phyloP scores from a whole-genome alignment of 1,140 invertebrate genomes.

The Diprion similis region DNA sequence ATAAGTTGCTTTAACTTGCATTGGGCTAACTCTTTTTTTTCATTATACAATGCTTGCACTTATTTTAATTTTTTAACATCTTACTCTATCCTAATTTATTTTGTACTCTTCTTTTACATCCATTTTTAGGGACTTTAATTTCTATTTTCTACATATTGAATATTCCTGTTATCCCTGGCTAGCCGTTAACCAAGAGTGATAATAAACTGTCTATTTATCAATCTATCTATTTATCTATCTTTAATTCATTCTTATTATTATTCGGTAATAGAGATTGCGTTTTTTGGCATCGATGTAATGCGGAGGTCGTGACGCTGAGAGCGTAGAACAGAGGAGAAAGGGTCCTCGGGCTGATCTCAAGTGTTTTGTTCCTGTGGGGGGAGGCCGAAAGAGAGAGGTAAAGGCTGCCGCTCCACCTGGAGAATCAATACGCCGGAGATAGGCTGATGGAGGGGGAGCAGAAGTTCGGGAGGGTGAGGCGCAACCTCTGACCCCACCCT shows the following conservation, averaged over 20 bases:
- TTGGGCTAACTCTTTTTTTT: too few relatives aligned
- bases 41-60: too few relatives aligned
- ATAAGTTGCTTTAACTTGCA: too few relatives aligned
- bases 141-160: too few relatives aligned
- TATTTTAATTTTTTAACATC: too few relatives aligned
- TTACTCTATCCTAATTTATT: too few relatives aligned
- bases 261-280: background rate
- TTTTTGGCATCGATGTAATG: background rate
- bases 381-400: conserved; percentile 17
- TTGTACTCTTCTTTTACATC: too few relatives aligned
- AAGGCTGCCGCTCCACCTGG: conserved; percentile 23
- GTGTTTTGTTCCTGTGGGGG: background rate
- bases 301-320: background rate
- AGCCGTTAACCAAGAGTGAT: too few relatives aligned
- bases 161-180: too few relatives aligned
- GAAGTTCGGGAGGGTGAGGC: conserved; percentile 17
- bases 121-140: too few relatives aligned
- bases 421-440: conserved; percentile 27
- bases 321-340: background rate
- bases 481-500: conserved; percentile 1
- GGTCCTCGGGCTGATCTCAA: background rate
- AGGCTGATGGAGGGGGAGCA: conserved; percentile 14
- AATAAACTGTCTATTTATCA: too few relatives aligned
- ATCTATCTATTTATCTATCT: too few relatives aligned
- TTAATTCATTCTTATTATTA: background rate